phyloP scores from a whole-genome alignment of 2,113 vertebrate species.

The Cacatua alba region DNA sequence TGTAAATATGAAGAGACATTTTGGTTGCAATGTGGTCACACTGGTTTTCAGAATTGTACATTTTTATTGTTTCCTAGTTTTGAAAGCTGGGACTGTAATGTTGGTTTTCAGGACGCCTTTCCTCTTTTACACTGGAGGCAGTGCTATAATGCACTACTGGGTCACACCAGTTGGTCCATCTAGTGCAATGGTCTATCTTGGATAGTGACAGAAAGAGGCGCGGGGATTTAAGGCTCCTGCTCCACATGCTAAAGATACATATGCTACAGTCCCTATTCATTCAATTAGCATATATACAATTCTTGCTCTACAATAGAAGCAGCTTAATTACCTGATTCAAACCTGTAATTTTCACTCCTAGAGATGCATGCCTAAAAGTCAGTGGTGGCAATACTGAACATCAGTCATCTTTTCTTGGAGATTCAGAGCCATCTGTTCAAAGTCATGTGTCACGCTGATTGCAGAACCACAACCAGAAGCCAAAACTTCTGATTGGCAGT shows the following conservation, averaged over 20 bases:
- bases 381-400: neutral
- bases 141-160: neutral
- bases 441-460: neutral
- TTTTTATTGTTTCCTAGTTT: neutral
- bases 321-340: neutral
- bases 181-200: neutral
- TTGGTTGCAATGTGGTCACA: neutral
- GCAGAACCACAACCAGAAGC: neutral
- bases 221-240: neutral
- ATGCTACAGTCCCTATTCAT: neutral
- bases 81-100: neutral
- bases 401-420: neutral
- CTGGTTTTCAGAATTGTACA: neutral
- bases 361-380: neutral
- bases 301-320: neutral
- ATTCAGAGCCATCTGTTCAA: neutral
- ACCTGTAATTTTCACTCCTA: neutral
- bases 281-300: neutral
- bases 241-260: neutral
- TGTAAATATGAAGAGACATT: neutral
- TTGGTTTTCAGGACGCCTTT: neutral
- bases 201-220: neutral
- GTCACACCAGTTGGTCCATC: neutral
- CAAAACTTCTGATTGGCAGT: neutral
- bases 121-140: neutral